A percentile compares a stretch with the other conserved stretches of the same genome.
Evolutionary conservation across 1,140 invertebrate species (phyloP).

Genomic region (Rhyacophila brunnea): DNA sequence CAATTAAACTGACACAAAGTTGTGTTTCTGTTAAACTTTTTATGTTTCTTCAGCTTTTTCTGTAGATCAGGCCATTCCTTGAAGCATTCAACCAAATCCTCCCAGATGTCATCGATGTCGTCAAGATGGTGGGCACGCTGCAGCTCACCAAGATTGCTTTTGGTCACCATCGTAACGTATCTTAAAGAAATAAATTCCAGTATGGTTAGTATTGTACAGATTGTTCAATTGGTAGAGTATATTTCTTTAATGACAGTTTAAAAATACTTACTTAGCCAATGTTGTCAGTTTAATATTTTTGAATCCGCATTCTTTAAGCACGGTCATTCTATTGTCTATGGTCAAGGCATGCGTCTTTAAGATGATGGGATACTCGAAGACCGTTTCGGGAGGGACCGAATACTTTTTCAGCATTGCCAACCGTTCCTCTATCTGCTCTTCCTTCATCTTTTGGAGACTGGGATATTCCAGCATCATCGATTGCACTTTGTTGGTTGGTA

Average conservation of each 20-base stretch:
- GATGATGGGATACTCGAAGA: slow-evolving; percentile 52
- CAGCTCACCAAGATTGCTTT: slow-evolving; percentile 40
- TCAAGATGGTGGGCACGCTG: slow-evolving; percentile 43
- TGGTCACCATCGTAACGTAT: slow-evolving; percentile 46
- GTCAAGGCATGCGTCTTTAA: slow-evolving; percentile 54
- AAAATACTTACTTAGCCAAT: slow-evolving; percentile 47
- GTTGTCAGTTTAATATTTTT: slow-evolving; percentile 46
- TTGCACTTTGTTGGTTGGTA: slow-evolving; percentile 13
- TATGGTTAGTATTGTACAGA: no score
- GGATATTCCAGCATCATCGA: slow-evolving; percentile 29
- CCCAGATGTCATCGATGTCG: slow-evolving; percentile 40
- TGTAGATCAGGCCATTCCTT: slow-evolving; percentile 42
- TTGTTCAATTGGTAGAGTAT: no score
- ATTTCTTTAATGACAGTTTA: background rate
- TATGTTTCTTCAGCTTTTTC: slow-evolving; percentile 26
- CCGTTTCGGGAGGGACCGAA: slow-evolving; percentile 45
- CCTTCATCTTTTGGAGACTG: slow-evolving; percentile 13
- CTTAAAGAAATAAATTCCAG: slow-evolving; percentile 34
- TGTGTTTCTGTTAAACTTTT: background rate
- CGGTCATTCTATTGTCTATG: slow-evolving; percentile 54
- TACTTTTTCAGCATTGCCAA: slow-evolving; percentile 43
- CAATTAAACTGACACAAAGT: slow-evolving; percentile 8
- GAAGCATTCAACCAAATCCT: slow-evolving; percentile 41
- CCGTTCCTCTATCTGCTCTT: slow-evolving; percentile 39
- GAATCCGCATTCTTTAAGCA: slow-evolving; percentile 56